Base-by-base conservation (phyloP, 2,888 invertebrate genomes). In the Brachypalpus laphriformis region DNA sequence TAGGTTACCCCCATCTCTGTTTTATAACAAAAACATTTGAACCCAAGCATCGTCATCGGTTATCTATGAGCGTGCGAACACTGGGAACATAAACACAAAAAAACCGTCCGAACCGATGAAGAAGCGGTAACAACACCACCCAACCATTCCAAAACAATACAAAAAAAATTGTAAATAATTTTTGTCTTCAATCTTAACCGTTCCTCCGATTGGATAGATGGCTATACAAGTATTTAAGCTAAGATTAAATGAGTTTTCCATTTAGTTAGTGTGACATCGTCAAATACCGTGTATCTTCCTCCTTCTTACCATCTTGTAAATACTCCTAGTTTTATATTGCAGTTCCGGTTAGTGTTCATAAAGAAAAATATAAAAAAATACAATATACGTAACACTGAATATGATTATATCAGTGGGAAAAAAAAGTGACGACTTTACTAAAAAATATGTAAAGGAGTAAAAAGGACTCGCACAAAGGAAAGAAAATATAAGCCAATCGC, bases 261-360 rank as follows among this genome's bases (percentile, higher is more conserved):
- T 82, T 87, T 87, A 89, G 88, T 90, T 89, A 90, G 90, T 90
- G 89, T 88, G 89, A 90, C 89, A 88, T 86, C 90, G 87, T 89
- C 89, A 89, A 89, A 89, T 88, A 89, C 68, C 68, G 81, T 68
- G 81, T 81, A 75, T 75, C 81, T 68, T 81, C 66, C n/a, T 40
- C 20, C 47, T 63, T 76, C 16, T 54, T 28, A 68, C 61, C 49
- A 70, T 56, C 56, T 70, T 56, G 56, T 37, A 31, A 31, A 61
- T 20, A 14, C 22, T 31, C 20, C 42, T 11, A 37, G 42, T 25
- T 61, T 57, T n/a, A 18, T 40, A 18, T 37, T 71, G 47, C 25
- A 63, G 63, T 51, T 76, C 68, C 68, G 54, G 68, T 68, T 51
- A 40, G 66, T 66, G 34, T 6, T 22, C 4, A 8, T 47, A 31